Conservation (phyloP, 2,888 invertebrate genomes). For the Mimas tiliae region DNA sequence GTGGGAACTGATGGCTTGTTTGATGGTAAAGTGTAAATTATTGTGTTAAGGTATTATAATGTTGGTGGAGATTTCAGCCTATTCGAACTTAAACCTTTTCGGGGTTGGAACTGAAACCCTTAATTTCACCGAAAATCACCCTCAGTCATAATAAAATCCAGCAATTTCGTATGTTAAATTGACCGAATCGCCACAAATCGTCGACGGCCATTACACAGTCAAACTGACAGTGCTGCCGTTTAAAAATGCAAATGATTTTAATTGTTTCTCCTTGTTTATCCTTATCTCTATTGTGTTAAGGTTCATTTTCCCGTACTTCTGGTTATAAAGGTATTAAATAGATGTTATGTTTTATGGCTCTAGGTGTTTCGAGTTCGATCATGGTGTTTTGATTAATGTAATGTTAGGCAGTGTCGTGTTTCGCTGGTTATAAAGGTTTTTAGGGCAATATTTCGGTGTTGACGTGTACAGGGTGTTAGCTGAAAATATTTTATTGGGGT, state of each 20-base stretch:
- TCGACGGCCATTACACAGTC: constrained; percentile 40
- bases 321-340: not conserved
- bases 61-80: not conserved
- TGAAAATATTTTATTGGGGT: no score
- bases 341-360: not conserved
- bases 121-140: not conserved
- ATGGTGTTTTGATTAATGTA: constrained; percentile 16
- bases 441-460: no score
- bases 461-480: no score
- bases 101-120: not conserved
- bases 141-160: constrained; percentile 9
- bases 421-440: not conserved
- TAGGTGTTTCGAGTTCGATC: constrained; percentile 8
- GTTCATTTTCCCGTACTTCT: not conserved
- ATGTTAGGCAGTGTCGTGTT: constrained; percentile 8
- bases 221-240: constrained; percentile 40
- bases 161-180: constrained; percentile 31
- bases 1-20: not conserved
- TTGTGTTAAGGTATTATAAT: not conserved
- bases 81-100: not conserved
- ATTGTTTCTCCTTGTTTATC: not conserved
- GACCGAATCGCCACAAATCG: constrained; percentile 42
- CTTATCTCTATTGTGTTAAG: not conserved
- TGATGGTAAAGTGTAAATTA: not conserved
- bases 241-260: constrained; percentile 40